Evolutionary conservation across 2,797 vertebrate genomes (phyloP), one percentile per base, ranked within the genome.

Genomic region (Mustela erminea): DNA sequence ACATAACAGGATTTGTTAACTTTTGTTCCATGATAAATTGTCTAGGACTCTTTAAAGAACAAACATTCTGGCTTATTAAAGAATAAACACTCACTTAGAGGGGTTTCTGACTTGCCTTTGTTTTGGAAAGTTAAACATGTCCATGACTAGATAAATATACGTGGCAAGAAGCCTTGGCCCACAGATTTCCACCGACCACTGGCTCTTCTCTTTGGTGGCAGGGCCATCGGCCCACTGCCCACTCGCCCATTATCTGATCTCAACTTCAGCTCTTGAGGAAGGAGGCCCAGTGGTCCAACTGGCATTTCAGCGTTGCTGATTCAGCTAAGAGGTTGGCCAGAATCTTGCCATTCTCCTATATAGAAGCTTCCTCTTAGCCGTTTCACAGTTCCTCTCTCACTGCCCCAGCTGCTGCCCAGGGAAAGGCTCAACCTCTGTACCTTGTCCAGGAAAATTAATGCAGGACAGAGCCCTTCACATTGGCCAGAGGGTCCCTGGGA

Each of bases 1-100:
- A 87, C 7, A 81, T 74, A 62, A 82, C 13, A 92, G 80, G 62
- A 89, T 84, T 32, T 78, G 15, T 27, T 72, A 93, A 95, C 17
- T 56, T 92, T 88, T 85, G 62, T 80, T 88, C 17, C 60, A 93
- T 68, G 82, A 91, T 83, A 95, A 82, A 82, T 93, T 78, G 17
- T 46, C 21, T 0, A 85, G 58, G n/a, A 3, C 93, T 87, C n/a
- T 74, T 43, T 81, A 87, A 89, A 93, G 70, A 86, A 38, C 10
- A 68, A 93, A 81, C 18, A 82, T 80, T 96, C 68, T 83, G 75
- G 3, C 23, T 60, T 52, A 66, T 85, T 87, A 64, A 97, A 92
- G 52, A 41, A 93, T 13, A 60, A 60, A 60, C 62, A 64, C 62
- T 64, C 43, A 92, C 58, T 93, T 93, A 84, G 91, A 91, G 17